These are phyloP conservation scores for Istiophorus platypterus DNA, from an alignment of 2,113 vertebrate species.

Conservation along the genomic window DNA sequence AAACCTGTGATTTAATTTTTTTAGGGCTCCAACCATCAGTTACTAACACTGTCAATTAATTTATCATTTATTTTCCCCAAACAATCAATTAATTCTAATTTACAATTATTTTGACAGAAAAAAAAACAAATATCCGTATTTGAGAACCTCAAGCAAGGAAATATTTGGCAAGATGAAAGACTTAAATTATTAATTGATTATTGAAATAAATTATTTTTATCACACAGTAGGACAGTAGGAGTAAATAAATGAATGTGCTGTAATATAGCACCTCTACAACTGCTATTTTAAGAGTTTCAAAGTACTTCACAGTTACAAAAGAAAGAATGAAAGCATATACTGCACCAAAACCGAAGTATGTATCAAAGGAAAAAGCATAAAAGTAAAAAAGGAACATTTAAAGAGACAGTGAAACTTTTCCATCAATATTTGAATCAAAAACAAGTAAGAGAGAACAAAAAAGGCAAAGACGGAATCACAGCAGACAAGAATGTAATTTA, in stretches of 20 bases:
- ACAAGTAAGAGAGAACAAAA: background rate
- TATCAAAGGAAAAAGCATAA: too few species aligned
- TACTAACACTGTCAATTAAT: background rate
- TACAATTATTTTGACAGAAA: background rate
- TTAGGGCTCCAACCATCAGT: background rate
- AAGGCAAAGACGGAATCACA: background rate
- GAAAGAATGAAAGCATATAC: background rate
- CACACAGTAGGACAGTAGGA: background rate
- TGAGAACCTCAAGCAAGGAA: too few species aligned
- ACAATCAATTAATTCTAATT: background rate
- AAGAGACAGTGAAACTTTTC: background rate
- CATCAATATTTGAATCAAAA: background rate
- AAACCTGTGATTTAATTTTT: conserved; percentile 29
- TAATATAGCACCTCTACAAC: too few species aligned
- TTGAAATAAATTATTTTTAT: background rate
- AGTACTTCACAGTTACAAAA: background rate
- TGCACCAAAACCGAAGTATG: background rate
- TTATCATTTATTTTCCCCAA: background rate
- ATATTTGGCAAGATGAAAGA: too few species aligned
- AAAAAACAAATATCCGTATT: too few species aligned
- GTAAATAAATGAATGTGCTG: background rate
- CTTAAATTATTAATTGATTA: background rate
- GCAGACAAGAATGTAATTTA: background rate
- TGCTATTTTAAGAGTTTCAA: too few species aligned
- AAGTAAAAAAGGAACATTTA: too few species aligned